Percentiles rank a stretch among this genome's conserved stretches.
These are phyloP conservation scores for Tolypeutes matacus DNA, from an alignment of 2,797 vertebrate species.

Conservation along the genomic window DNA sequence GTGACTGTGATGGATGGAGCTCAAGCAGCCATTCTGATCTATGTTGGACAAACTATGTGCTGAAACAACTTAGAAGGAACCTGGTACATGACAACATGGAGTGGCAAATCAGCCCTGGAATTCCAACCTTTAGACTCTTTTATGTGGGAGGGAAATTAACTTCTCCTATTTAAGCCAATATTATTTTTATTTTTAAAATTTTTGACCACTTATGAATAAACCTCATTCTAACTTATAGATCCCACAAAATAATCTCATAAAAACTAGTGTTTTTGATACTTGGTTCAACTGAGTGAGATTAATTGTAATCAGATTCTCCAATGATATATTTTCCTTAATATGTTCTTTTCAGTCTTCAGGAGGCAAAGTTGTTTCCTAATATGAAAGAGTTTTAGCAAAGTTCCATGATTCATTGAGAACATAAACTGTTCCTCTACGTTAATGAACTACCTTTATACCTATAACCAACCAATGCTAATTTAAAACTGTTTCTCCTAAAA, in stretches of 20 bases:
- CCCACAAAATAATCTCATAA: background rate
- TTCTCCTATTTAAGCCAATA: background rate
- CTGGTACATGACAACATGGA: background rate
- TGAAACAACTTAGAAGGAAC: background rate
- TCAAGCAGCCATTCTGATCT: background rate
- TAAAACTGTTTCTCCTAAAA: background rate
- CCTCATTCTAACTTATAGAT: background rate
- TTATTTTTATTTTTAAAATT: background rate
- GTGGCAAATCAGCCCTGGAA: background rate
- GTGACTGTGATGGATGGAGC: background rate
- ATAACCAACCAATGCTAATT: background rate
- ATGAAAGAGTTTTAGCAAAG: background rate
- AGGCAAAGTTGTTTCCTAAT: background rate
- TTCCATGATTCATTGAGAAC: background rate
- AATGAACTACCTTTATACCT: background rate
- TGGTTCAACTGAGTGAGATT: slow-evolving; percentile 21
- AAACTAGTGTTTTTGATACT: background rate
- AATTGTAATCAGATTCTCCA: background rate
- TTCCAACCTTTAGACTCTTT: background rate
- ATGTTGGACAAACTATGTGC: background rate
- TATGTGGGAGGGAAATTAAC: background rate
- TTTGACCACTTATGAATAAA: background rate
- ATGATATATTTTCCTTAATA: background rate
- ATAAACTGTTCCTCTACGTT: background rate
- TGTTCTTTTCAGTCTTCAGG: background rate